Evolutionary conservation across 2,888 invertebrate species (phyloP).

Genomic region (Oligia fasciuncula): DNA sequence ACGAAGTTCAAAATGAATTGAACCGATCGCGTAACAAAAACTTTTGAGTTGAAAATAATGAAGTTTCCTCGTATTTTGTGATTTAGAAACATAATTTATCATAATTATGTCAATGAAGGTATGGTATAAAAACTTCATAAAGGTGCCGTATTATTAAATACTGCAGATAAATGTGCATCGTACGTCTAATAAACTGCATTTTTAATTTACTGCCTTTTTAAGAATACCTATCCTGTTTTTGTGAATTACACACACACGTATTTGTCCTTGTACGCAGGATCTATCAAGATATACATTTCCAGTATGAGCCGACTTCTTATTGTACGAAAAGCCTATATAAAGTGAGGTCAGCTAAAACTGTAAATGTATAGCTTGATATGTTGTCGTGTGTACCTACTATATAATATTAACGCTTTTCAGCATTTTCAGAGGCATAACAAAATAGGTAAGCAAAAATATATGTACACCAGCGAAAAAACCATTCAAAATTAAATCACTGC

Average conservation of each 20-base stretch:
- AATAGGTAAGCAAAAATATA: neutral
- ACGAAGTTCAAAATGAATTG: slow-evolving; percentile 51
- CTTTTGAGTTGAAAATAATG: slow-evolving; percentile 47
- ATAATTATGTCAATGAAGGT: slow-evolving; percentile 53
- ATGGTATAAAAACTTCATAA: slow-evolving; percentile 43
- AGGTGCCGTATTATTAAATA: slow-evolving; percentile 15
- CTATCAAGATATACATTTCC: neutral
- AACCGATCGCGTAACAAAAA: slow-evolving; percentile 48
- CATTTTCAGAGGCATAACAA: neutral
- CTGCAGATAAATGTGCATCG: slow-evolving; percentile 8
- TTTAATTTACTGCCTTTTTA: slow-evolving; percentile 2
- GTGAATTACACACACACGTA: neutral
- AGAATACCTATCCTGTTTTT: slow-evolving; percentile 12
- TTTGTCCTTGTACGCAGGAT: neutral
- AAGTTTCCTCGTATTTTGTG: slow-evolving; percentile 55
- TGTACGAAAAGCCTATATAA: too few species aligned
- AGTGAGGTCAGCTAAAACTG: too few species aligned
- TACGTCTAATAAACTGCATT: neutral
- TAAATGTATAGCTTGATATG: too few species aligned
- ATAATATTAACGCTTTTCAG: neutral
- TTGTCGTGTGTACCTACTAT: neutral
- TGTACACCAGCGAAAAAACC: neutral
- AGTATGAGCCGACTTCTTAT: too few species aligned
- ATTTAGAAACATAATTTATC: slow-evolving; percentile 60
- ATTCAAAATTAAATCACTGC: neutral